Evolutionary conservation across 1,140 invertebrate genomes (phyloP), one percentile per base, ranked within the genome.

Genomic region (Artemia franciscana): DNA sequence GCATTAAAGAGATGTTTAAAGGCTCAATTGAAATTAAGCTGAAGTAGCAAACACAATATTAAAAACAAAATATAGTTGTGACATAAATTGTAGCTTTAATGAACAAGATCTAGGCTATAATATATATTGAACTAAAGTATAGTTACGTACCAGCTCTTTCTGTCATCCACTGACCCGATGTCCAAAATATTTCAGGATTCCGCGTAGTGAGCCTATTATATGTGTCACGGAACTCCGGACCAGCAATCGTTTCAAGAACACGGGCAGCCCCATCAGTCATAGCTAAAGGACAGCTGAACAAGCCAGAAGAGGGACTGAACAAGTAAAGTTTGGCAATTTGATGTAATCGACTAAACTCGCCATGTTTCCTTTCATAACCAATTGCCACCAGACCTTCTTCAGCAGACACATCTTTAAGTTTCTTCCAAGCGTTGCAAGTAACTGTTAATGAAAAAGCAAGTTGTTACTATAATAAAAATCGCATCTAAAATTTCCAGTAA

Each of bases 121-220:
- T n/a, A n/a, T n/a, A n/a, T n/a, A n/a, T n/a, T n/a, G n/a, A n/a
- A n/a, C n/a, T n/a, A n/a, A n/a, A n/a, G n/a, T n/a, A n/a, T n/a
- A n/a, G n/a, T n/a, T n/a, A n/a, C 25, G 24, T 61, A 70, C 69
- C 79, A 67, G 69, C 69, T 66, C 73, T 74, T 65, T 82, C 80
- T 15, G 80, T 81, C 80, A 81, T 81, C 80, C 80, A 81, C 66
- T 81, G 80, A 5, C 80, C 80, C 63, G 78, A 79, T 12, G 79
- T 81, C 80, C 79, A 81, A 66, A 80, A 80, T 21, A 71, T 65
- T 4, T 68, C 60, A 0, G 78, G 76, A 67, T 78, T 70, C 60
- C 78, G 66, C 30, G 72, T 71, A 5, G 71, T 77, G 5, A 81
- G 67, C 12, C 71, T 67, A 2, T 69, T 58, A 64, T 67, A 78